A percentile compares a stretch with the other conserved stretches of the same genome.
These are phyloP conservation scores for Tinamus major DNA, from an alignment of 2,797 vertebrate species.

Conservation along the genomic window DNA sequence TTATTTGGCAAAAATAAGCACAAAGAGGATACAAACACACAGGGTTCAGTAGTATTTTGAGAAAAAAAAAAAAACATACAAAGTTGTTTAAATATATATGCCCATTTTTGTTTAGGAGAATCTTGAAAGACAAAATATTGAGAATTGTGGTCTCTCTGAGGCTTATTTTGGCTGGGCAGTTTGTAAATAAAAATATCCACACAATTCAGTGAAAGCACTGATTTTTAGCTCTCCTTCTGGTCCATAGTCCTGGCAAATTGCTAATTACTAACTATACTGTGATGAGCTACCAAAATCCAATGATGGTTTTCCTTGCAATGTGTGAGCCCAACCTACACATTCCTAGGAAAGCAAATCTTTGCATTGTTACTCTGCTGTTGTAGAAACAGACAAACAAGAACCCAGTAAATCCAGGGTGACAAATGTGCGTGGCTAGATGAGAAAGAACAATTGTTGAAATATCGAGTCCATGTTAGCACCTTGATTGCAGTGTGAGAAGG, in stretches of 20 bases:
- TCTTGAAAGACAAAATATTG: not conserved
- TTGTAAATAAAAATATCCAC: slow-evolving; percentile 48
- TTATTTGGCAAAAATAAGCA: not conserved
- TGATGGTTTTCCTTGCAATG: slow-evolving; percentile 10
- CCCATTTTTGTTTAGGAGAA: not conserved
- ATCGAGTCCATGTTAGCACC: not conserved
- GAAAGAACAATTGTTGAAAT: not conserved
- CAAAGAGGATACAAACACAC: not conserved
- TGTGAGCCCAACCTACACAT: slow-evolving; percentile 19
- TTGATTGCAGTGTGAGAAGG: not conserved
- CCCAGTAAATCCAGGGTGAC: not conserved
- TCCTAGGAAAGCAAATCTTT: slow-evolving; percentile 45
- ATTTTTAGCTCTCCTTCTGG: slow-evolving; percentile 48
- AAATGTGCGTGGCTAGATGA: not conserved
- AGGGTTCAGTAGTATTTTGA: not conserved
- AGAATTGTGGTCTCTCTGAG: not conserved
- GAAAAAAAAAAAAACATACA: not conserved
- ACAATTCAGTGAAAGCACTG: slow-evolving; percentile 28
- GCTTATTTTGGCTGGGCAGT: slow-evolving; percentile 15
- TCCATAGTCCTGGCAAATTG: slow-evolving; percentile 12
- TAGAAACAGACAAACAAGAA: not conserved
- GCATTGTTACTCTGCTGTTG: not conserved
- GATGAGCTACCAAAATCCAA: not conserved
- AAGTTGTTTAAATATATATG: not conserved
- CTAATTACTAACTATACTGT: slow-evolving; percentile 36